Evolutionary conservation across 2,113 vertebrate genomes (phyloP).

Genomic region (Cephalophus harveyi): DNA sequence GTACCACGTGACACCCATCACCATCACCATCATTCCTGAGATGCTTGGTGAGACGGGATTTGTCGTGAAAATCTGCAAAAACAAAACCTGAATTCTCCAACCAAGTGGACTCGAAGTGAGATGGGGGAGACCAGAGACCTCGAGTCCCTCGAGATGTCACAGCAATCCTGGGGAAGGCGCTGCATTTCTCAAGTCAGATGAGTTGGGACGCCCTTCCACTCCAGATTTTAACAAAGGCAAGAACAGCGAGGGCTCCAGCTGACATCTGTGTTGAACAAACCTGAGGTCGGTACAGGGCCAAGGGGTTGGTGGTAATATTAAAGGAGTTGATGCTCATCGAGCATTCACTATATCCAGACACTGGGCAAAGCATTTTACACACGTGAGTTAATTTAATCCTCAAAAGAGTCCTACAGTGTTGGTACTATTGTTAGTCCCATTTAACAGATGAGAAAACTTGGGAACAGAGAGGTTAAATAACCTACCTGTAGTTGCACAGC

Average conservation of each 20-base stretch:
- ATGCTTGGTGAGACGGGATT: neutral
- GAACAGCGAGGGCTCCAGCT: neutral
- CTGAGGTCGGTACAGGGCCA: neutral
- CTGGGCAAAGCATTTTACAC: neutral
- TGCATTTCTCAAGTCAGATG: neutral
- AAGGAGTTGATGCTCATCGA: fast-evolving
- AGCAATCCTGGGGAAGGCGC: neutral
- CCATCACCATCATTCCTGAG: neutral
- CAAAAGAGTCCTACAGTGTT: neutral
- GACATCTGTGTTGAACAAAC: neutral
- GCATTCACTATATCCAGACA: neutral
- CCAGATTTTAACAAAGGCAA: neutral
- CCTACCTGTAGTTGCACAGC: neutral
- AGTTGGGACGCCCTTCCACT: too few relatives aligned
- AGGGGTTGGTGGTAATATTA: neutral
- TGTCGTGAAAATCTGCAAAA: neutral
- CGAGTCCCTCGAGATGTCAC: neutral
- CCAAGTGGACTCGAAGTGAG: too few relatives aligned
- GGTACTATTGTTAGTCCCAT: neutral
- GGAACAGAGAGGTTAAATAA: neutral
- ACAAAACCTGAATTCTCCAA: neutral
- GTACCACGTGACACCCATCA: fast-evolving
- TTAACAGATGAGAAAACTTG: neutral
- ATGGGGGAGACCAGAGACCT: neutral
- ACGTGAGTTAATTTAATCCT: neutral